These are phyloP conservation scores for Phataginus tetradactyla DNA, from an alignment of 2,797 vertebrate species.

Conservation along the genomic window DNA sequence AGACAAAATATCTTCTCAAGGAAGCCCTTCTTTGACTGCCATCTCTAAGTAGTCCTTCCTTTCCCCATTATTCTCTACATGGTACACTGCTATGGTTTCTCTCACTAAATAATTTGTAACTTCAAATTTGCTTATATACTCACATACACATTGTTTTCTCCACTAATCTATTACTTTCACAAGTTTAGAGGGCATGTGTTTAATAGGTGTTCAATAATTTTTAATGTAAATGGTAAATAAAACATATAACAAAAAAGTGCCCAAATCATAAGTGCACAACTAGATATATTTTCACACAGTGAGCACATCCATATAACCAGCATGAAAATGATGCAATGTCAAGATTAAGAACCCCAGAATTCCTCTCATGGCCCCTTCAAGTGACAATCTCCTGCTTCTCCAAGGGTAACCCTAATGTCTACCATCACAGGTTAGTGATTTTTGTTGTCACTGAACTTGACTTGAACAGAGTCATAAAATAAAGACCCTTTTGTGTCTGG, in stretches of 20 bases:
- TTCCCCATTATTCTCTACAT: background rate
- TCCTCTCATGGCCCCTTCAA: background rate
- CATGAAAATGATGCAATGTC: background rate
- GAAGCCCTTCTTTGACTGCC: background rate
- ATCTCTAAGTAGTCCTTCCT: background rate
- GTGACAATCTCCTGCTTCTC: background rate
- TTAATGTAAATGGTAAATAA: slow-evolving; percentile 44
- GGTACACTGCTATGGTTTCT: background rate
- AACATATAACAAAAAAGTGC: background rate
- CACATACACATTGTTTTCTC: slow-evolving; percentile 15
- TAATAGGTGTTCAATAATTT: background rate
- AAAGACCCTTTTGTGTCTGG: background rate
- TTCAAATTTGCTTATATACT: slow-evolving; percentile 28
- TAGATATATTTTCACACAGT: slow-evolving; percentile 18
- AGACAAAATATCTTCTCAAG: background rate
- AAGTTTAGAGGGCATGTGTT: background rate
- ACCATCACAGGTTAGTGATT: background rate
- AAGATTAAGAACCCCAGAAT: background rate
- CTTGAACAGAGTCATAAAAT: background rate
- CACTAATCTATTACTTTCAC: background rate
- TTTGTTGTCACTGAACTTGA: background rate
- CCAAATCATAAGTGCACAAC: background rate
- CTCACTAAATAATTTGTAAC: slow-evolving; percentile 40
- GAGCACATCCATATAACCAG: background rate
- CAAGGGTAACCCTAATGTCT: background rate